Conservation (phyloP, 1,140 invertebrate species). For the Argopecten irradians region DNA sequence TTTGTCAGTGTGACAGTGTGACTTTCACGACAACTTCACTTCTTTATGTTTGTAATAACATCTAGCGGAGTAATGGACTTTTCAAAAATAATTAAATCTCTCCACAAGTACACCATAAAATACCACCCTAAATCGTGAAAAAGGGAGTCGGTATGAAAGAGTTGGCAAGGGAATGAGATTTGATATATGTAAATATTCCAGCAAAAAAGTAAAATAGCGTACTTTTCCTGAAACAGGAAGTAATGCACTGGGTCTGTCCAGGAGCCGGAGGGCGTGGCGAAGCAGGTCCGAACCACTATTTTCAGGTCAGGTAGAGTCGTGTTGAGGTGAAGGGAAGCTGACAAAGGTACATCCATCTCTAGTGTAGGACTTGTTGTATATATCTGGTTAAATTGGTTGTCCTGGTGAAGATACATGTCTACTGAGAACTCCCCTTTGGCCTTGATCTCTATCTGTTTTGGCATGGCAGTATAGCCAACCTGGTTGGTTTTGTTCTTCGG, state of each 20-base stretch:
- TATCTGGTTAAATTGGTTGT: slow-evolving; percentile 30
- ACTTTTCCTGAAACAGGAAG: not conserved
- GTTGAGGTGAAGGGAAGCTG: not conserved
- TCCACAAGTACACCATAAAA: too few species aligned
- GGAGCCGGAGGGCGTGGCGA: not conserved
- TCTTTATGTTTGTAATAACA: too few species aligned
- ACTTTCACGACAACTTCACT: too few species aligned
- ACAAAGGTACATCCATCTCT: not conserved
- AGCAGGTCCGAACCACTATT: not conserved
- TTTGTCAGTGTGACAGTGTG: too few species aligned
- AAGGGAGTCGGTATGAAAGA: too few species aligned
- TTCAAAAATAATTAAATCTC: too few species aligned
- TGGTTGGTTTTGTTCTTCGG: not conserved
- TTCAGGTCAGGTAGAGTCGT: not conserved
- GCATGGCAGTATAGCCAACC: not conserved
- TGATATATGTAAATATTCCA: too few species aligned
- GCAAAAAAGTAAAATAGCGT: too few species aligned
- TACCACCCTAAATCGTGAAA: too few species aligned
- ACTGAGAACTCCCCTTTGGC: not conserved
- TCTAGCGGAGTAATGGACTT: too few species aligned
- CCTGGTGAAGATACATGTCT: not conserved
- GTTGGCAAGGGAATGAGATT: too few species aligned
- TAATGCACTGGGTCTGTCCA: not conserved
- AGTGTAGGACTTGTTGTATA: not conserved
- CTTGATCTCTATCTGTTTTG: not conserved